Evolutionary conservation across 2,888 invertebrate species (phyloP), one percentile per base, ranked within the genome.

Genomic region (Silvanus unidentatus): DNA sequence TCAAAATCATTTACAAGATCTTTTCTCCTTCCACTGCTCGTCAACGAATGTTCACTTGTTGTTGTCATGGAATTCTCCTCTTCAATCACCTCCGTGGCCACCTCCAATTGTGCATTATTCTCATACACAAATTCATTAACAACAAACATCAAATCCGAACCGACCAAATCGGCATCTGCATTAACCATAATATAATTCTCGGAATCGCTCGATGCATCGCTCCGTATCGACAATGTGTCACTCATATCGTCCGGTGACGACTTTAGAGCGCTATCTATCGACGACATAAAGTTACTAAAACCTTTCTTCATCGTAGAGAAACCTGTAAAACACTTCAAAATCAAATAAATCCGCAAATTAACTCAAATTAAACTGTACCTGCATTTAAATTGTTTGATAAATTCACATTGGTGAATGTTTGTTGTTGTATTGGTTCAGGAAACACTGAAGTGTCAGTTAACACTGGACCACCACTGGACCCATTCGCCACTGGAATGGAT

Each of bases 121-220:
- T 68, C 65, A 22, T 55, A 51, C 2, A 60, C 52, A 50, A 67
- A 66, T 22, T 68, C 68, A 4, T 59, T 59, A 10, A 71, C 68
- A 38, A 77, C 74, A 69, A 86, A 86, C 70, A 84, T 82, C n/a
- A 80, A 77, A 62, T 85, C 85, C 27, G 80, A 78, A 54, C 82
- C 83, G 48, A 82, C 81, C 1, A 81, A 77, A 48, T 84, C 84
- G n/a, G 56, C 51, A 40, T 61, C 82, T 54, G 85, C 75, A n/a
- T 77, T 80, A 1, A 88, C 79, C 37, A 86, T 78, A n/a, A 89
- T 81, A 65, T 84, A 91, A 57, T 88, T 85, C 60, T 90, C 90
- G 52, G 90, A 91, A 72, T 94, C 94, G 0, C 89, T 90, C 55
- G 88, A 90, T 28, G 84, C 83, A 49, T 92, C 92, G 55, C 91